A percentile compares a stretch with the other conserved stretches of the same genome.
phyloP scores from a whole-genome alignment of 92 coral and sea anemone species.

The Porites evermanni region DNA sequence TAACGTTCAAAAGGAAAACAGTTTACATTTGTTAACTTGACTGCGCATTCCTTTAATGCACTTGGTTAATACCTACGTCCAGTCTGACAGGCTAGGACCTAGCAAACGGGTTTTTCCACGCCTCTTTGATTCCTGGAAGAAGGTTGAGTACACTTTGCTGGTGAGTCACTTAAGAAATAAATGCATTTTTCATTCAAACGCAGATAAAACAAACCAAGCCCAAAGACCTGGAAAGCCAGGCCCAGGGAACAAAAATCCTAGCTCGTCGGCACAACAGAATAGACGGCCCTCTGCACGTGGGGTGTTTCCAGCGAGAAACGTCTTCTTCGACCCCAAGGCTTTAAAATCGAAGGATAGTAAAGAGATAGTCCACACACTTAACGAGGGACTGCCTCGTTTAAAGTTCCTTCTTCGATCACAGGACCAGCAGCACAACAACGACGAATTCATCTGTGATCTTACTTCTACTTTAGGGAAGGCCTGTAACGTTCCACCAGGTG shows the following conservation, averaged over 20 bases:
- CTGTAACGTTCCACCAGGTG: constrained; percentile 43
- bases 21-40: too few relatives aligned
- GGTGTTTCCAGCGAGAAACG: neutral
- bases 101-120: too few relatives aligned
- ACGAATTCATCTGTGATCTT: constrained; percentile 43
- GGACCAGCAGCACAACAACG: constrained; percentile 32
- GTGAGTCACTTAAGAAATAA: neutral
- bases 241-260: neutral
- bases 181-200: neutral
- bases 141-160: neutral
- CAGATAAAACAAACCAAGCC: neutral
- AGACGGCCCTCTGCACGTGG: neutral
- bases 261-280: neutral
- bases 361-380: neutral
- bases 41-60: too few relatives aligned
- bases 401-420: constrained; percentile 33
- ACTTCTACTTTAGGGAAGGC: constrained; percentile 34
- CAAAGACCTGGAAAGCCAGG: neutral
- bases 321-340: neutral
- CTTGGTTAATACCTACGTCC: too few relatives aligned
- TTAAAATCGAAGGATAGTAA: neutral
- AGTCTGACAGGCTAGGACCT: too few relatives aligned
- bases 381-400: constrained; percentile 1
- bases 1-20: neutral
- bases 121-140: too few relatives aligned